Conservation (phyloP, 2,113 vertebrate genomes). For the Petrocephalus microphthalmus region DNA sequence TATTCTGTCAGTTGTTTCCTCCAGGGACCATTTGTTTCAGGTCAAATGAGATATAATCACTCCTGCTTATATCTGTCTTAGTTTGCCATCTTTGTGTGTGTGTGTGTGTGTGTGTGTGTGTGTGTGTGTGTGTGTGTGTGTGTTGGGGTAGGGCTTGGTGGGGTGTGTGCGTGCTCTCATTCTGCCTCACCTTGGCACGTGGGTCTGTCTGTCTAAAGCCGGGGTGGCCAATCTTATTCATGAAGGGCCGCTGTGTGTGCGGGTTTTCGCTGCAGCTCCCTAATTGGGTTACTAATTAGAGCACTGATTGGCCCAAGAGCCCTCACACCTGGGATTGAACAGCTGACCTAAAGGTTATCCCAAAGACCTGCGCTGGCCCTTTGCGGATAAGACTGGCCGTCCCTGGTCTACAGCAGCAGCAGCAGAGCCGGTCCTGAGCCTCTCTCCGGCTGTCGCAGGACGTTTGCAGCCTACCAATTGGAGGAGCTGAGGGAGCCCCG, state of each 20-base stretch:
- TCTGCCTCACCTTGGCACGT: neutral
- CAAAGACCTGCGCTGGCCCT: no score
- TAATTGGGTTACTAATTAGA: no score
- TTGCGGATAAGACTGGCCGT: no score
- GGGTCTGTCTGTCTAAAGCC: neutral
- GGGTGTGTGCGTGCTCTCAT: neutral
- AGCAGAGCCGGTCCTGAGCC: neutral
- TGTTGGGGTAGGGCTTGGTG: neutral
- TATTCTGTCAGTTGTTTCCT: neutral
- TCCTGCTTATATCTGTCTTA: slow-evolving; percentile 18
- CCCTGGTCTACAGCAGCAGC: neutral
- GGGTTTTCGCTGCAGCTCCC: no score
- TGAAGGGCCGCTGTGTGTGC: no score
- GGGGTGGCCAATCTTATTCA: no score
- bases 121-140: neutral
- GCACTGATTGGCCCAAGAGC: no score
- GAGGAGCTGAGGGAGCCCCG: neutral
- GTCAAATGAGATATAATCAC: slow-evolving; percentile 16
- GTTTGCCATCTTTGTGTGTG: neutral
- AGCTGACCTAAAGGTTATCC: no score
- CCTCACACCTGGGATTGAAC: no score
- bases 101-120: no score
- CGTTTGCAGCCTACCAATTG: neutral
- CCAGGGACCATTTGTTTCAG: neutral
- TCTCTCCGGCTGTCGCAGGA: neutral